Conservation (phyloP, 2,113 vertebrate species). For the Heterotilapia buettikoferi region DNA sequence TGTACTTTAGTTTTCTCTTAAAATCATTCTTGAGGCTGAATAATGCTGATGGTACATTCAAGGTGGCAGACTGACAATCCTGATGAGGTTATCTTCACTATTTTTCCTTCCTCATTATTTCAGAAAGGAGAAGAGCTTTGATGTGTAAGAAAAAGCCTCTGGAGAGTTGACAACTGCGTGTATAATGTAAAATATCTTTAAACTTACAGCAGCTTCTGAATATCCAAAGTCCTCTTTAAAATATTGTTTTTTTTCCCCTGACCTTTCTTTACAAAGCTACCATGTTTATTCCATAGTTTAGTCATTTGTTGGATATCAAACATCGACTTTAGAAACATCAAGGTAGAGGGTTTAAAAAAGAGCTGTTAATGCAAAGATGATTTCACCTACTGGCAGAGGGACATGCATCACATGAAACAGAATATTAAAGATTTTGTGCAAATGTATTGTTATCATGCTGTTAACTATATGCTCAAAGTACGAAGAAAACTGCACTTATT, state of each 20-base stretch:
- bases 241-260: neutral
- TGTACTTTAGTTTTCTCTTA: neutral
- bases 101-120: slow-evolving; percentile 48
- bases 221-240: slow-evolving; percentile 4
- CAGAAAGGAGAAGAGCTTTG: slow-evolving; percentile 40
- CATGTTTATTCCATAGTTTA: neutral
- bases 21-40: neutral
- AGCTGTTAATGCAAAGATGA: neutral
- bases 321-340: neutral
- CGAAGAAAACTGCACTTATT: neutral
- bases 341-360: neutral
- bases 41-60: slow-evolving; percentile 8
- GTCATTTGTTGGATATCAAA: neutral
- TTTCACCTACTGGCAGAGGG: neutral
- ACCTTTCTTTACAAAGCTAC: slow-evolving; percentile 10
- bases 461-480: neutral
- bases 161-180: slow-evolving; percentile 9
- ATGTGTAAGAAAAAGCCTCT: slow-evolving; percentile 40
- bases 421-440: neutral
- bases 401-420: neutral
- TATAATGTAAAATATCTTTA: slow-evolving; percentile 47
- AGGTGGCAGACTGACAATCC: slow-evolving; percentile 32
- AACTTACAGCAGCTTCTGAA: slow-evolving; percentile 25
- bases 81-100: slow-evolving; percentile 27
- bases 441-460: neutral